phyloP scores from a whole-genome alignment of 2,888 invertebrate species.

The Halictus ligatus region DNA sequence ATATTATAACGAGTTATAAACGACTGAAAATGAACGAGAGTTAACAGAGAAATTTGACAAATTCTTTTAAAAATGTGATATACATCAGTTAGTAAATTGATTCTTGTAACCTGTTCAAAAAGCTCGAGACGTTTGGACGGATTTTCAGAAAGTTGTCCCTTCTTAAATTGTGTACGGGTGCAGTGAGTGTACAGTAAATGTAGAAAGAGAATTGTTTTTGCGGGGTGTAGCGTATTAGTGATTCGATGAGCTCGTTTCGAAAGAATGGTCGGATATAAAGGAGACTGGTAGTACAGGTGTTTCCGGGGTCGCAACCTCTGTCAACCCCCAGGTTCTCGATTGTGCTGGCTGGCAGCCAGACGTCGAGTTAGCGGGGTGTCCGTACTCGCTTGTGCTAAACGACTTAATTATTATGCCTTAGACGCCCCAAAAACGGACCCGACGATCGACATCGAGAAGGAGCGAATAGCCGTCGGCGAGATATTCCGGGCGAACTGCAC shows the following conservation, averaged over 20 bases:
- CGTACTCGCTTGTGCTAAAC: slow-evolving; percentile 70
- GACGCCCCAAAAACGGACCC: slow-evolving; percentile 82
- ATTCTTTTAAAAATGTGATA: neutral
- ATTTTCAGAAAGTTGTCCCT: neutral
- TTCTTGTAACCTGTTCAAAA: neutral
- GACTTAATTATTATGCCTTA: slow-evolving; percentile 76
- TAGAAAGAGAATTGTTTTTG: neutral
- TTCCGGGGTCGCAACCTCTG: slow-evolving; percentile 17
- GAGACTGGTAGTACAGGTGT: slow-evolving; percentile 16
- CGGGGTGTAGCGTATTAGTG: neutral
- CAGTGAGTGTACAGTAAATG: too few relatives aligned
- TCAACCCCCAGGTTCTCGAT: slow-evolving; percentile 22
- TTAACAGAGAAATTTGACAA: too few relatives aligned
- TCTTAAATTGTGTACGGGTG: too few relatives aligned
- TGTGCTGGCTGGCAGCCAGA: slow-evolving; percentile 71
- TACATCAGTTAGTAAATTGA: neutral
- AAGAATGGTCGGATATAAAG: neutral
- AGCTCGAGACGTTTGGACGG: neutral
- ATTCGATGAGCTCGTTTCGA: neutral
- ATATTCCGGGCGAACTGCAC: slow-evolving; percentile 82
- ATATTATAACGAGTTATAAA: too few relatives aligned
- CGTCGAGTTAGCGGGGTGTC: slow-evolving; percentile 71
- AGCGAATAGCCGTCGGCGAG: slow-evolving; percentile 79
- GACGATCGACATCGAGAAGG: slow-evolving; percentile 79
- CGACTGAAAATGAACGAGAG: too few relatives aligned